These are phyloP conservation scores for Panthera tigris DNA, from an alignment of 2,113 vertebrate species.

Conservation along the genomic window DNA sequence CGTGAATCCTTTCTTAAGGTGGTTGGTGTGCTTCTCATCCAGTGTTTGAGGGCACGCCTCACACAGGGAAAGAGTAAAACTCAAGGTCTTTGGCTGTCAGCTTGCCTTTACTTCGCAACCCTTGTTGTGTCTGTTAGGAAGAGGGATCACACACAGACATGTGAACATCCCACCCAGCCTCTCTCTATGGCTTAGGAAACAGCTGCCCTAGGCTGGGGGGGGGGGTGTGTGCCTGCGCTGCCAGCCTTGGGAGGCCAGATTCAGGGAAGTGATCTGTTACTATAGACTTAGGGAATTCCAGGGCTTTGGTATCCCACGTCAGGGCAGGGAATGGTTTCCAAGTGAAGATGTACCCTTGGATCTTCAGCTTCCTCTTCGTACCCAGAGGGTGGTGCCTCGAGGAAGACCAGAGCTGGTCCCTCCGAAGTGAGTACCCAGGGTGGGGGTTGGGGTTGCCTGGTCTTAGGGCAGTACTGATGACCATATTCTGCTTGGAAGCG, in stretches of 20 bases:
- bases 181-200: background rate
- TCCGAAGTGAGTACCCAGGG: background rate
- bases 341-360: background rate
- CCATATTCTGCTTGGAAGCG: background rate
- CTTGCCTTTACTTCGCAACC: background rate
- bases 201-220: background rate
- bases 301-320: background rate
- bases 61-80: background rate
- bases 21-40: background rate
- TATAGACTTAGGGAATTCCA: background rate
- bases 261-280: background rate
- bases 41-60: background rate
- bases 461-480: background rate
- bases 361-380: background rate
- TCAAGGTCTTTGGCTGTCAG: background rate
- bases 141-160: background rate
- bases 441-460: background rate
- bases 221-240: background rate
- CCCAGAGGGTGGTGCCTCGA: background rate
- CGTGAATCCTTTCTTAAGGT: background rate
- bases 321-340: background rate
- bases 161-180: background rate
- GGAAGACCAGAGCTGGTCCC: background rate
- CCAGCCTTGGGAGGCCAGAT: background rate
- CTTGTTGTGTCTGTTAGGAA: background rate